Evolutionary conservation across 1,140 invertebrate genomes (phyloP), one percentile per base, ranked within the genome.

Genomic region (Mercenaria mercenaria): DNA sequence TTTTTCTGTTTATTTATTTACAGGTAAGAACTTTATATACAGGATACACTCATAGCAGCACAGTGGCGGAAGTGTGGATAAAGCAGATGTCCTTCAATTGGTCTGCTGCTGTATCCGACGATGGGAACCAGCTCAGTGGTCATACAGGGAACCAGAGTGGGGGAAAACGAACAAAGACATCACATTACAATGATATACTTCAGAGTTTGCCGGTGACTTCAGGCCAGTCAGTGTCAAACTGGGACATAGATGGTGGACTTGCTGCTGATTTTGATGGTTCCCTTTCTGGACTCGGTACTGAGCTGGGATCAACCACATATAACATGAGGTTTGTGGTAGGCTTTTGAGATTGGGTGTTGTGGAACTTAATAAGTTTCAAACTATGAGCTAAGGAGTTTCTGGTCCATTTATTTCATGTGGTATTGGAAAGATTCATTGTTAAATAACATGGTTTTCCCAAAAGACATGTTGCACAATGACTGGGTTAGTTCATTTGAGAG

Each of bases 241-340:
- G 94, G 94, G 95, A 95, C 64, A 95, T 98, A 80, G 97, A 97
- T 91, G 97, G 97, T 92, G 97, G 97, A 86, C 96, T 97, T 90
- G 97, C 97, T 29, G 97, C 97, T 26, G 97, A 98, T 95, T 97
- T 98, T 93, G 98, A 98, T 95, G 97, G 97, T 64, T 97, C 97
- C 6, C 96, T 98, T 6, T 97, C 97, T 3, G 97, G 97, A 10
- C 96, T 98, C 18, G 97, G 97, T 15, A 97, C 97, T 23, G 98
- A 98, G 95, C 96, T 98, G 39, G 97, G 97, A 11, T 97, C 97
- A 34, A 96, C 96, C 59, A 97, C 97, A 10, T 98, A 98, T 94
- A 97, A 97, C 94, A 98, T 98, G 97, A 98, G 97, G 97, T 98
- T 47, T 56, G 39, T 76, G 37, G 34, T 76, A 76, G 15, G 26